These are phyloP conservation scores for Helicorthomorpha holstii DNA, from an alignment of 1,140 invertebrate genomes.

Conservation along the genomic window DNA sequence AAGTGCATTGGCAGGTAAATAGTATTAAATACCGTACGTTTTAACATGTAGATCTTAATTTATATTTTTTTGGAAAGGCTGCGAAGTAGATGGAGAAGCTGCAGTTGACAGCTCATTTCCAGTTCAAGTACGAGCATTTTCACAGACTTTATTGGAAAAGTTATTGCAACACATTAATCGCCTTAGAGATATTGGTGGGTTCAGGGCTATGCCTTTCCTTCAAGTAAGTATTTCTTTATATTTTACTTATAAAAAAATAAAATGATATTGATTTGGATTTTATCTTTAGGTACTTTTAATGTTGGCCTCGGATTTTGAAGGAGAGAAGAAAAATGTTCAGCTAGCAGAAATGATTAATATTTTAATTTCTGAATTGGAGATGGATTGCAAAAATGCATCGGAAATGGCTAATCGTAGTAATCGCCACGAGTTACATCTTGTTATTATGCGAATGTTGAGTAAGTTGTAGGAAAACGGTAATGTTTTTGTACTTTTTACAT, in stretches of 20 bases:
- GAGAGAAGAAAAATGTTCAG: constrained; percentile 55
- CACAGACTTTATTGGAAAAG: constrained; percentile 46
- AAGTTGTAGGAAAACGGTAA: constrained; percentile 15
- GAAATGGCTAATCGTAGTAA: constrained; percentile 35
- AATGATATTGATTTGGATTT: neutral
- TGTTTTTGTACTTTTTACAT: neutral
- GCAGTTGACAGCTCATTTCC: constrained; percentile 20
- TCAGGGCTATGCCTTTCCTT: constrained; percentile 73
- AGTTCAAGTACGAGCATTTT: constrained; percentile 39
- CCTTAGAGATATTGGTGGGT: constrained; percentile 45
- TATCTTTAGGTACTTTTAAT: constrained; percentile 56
- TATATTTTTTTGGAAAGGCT: constrained; percentile 18
- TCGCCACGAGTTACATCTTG: constrained; percentile 62
- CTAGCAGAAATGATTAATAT: constrained; percentile 56
- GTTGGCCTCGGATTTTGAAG: constrained; percentile 75
- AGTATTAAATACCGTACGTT: constrained; percentile 37
- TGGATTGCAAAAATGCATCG: constrained; percentile 32
- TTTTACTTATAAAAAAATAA: neutral
- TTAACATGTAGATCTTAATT: constrained; percentile 27
- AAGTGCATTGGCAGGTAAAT: constrained; percentile 18
- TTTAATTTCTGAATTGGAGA: constrained; percentile 58
- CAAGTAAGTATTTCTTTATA: constrained; percentile 37
- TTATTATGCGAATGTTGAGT: constrained; percentile 66
- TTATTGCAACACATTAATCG: constrained; percentile 42
- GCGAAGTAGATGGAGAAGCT: constrained; percentile 20